phyloP scores from a whole-genome alignment of 1,140 invertebrate species.

The Armadillidium nasatum region DNA sequence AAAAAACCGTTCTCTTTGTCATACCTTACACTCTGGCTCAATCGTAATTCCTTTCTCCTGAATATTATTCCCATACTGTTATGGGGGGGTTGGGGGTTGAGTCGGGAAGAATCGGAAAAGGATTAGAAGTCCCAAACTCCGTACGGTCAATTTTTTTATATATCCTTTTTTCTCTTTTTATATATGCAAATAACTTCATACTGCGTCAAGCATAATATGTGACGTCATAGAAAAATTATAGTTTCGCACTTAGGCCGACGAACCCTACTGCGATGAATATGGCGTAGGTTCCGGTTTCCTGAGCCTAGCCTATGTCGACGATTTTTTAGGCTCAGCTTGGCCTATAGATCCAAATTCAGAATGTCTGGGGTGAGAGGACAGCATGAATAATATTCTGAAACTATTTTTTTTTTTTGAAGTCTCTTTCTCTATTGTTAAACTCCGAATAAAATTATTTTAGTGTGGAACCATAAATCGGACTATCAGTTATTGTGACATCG shows the following conservation, averaged over 20 bases:
- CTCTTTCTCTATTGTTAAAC: background rate
- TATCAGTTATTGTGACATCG: background rate
- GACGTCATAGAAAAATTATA: background rate
- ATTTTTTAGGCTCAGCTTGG: slow-evolving; percentile 10
- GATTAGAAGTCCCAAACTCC: background rate
- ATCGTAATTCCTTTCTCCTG: background rate
- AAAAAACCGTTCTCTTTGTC: background rate
- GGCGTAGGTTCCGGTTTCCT: background rate
- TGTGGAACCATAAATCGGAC: background rate
- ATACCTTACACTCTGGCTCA: background rate
- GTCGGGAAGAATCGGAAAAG: background rate
- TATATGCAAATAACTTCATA: slow-evolving; percentile 3
- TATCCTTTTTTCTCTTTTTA: background rate
- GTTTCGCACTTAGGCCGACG: slow-evolving; percentile 1
- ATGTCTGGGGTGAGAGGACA: background rate
- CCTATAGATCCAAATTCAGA: background rate
- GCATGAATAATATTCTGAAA: slow-evolving; percentile 13
- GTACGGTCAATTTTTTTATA: background rate
- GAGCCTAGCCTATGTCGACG: background rate
- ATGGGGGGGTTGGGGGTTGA: background rate
- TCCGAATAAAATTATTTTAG: background rate
- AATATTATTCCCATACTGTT: background rate
- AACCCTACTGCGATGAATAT: slow-evolving; percentile 8
- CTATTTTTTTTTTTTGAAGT: background rate
- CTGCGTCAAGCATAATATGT: slow-evolving; percentile 4